A percentile compares a stretch with the other conserved stretches of the same genome.
Conservation (phyloP, 2,797 vertebrate genomes). For the Sylvia borin region DNA sequence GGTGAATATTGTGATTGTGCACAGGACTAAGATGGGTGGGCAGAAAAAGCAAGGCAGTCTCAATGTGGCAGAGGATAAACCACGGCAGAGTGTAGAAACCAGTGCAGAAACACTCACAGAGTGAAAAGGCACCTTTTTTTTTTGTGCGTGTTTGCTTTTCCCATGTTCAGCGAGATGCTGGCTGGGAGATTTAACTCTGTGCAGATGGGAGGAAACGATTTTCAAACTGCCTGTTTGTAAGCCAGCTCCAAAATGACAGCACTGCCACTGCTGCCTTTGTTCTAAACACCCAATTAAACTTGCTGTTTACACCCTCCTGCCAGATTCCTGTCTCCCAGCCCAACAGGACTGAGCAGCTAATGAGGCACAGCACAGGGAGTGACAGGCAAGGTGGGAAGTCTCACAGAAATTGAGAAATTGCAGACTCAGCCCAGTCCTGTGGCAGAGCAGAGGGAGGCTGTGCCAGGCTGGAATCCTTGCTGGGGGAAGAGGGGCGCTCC, state of each 20-base stretch:
- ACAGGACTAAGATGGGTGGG: neutral
- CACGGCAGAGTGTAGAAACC: neutral
- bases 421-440: neutral
- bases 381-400: neutral
- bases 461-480: neutral
- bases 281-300: slow-evolving; percentile 73
- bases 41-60: neutral
- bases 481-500: too few species aligned
- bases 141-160: neutral
- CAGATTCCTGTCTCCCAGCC: slow-evolving; percentile 56
- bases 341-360: slow-evolving; percentile 61
- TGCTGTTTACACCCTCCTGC: slow-evolving; percentile 66
- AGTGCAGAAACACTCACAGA: neutral
- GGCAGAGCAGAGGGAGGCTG: neutral
- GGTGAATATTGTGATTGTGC: accelerated
- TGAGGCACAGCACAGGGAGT: slow-evolving; percentile 50
- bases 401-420: neutral
- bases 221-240: slow-evolving; percentile 57
- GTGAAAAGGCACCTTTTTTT: neutral
- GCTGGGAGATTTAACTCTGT: slow-evolving; percentile 1
- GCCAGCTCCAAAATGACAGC: slow-evolving; percentile 43
- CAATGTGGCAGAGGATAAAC: neutral
- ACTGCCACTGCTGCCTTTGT: slow-evolving; percentile 40
- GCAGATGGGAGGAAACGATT: slow-evolving; percentile 26
- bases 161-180: neutral